Evolutionary conservation across 2,113 vertebrate species (phyloP).

Genomic region (Triplophysa tibetana): DNA sequence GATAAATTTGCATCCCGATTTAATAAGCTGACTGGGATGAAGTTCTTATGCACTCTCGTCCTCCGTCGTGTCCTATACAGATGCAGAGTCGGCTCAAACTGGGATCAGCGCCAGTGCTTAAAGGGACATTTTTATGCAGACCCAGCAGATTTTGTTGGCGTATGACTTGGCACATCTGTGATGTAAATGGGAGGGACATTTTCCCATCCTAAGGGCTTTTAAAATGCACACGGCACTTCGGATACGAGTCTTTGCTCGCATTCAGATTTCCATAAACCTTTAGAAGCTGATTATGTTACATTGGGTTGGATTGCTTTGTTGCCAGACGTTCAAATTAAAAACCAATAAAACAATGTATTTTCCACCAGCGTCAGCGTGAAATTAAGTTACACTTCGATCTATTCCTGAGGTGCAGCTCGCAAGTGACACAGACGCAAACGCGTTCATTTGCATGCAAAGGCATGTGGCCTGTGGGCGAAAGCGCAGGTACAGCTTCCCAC

Average conservation of each 20-base stretch:
- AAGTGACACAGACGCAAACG: neutral
- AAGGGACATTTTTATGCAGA: conserved; percentile 33
- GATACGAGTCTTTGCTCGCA: neutral
- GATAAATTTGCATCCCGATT: conserved; percentile 24
- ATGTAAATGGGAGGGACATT: neutral
- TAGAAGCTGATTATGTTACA: neutral
- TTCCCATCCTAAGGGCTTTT: conserved; percentile 22
- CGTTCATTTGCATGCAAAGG: neutral
- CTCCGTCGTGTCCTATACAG: conserved; percentile 16
- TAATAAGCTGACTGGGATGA: neutral
- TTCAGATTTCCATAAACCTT: neutral
- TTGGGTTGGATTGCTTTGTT: neutral
- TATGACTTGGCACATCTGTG: conserved; percentile 37
- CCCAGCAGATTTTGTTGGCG: conserved; percentile 11
- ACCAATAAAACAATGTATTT: neutral
- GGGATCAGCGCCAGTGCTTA: conserved; percentile 24
- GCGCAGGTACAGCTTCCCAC: conserved; percentile 27
- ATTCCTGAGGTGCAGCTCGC: neutral
- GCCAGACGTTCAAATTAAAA: neutral
- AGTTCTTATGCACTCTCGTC: conserved; percentile 8
- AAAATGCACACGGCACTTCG: conserved; percentile 30
- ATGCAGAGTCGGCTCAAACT: conserved; percentile 26
- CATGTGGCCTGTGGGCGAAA: conserved; percentile 43
- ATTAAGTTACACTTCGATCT: neutral
- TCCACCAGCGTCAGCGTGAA: too few species aligned